A percentile compares a stretch with the other conserved stretches of the same genome.
Evolutionary conservation across 2,888 invertebrate genomes (phyloP).

Genomic region (Drosophila nr. perissopoda): DNA sequence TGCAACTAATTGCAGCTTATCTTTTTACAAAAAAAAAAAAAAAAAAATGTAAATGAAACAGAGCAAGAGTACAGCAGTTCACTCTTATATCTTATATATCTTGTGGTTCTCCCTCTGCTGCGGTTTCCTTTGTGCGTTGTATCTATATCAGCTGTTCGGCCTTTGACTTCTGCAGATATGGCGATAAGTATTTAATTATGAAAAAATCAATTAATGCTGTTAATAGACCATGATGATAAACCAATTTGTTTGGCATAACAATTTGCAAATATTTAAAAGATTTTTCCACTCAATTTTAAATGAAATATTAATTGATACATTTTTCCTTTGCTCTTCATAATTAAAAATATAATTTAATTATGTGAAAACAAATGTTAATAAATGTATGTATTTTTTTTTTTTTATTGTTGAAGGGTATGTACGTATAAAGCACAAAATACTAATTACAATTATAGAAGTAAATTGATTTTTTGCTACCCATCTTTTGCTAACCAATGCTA

Average conservation of each 20-base stretch:
- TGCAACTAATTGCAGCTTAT: conserved; percentile 72
- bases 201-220: conserved; percentile 1
- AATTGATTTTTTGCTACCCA: conserved; percentile 3
- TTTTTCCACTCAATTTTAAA: neutral
- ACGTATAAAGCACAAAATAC: neutral
- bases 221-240: neutral
- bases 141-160: conserved; percentile 1
- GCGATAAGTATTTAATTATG: neutral
- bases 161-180: neutral
- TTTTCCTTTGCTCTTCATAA: neutral
- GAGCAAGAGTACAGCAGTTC: neutral
- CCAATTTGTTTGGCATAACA: neutral
- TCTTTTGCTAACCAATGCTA: neutral
- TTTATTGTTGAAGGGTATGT: neutral
- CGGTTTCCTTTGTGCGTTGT: neutral
- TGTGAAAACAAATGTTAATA: neutral
- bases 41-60: conserved; percentile 26
- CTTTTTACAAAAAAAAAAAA: conserved; percentile 23
- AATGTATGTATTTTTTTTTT: neutral
- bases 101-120: neutral
- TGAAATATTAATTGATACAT: neutral
- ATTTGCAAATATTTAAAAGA: neutral
- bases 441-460: neutral
- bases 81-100: conserved; percentile 1
- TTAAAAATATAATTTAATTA: neutral